A percentile compares a stretch with the other conserved stretches of the same genome.
Evolutionary conservation across 2,797 vertebrate species (phyloP).

Genomic region (Acrossocheilus fasciatus): DNA sequence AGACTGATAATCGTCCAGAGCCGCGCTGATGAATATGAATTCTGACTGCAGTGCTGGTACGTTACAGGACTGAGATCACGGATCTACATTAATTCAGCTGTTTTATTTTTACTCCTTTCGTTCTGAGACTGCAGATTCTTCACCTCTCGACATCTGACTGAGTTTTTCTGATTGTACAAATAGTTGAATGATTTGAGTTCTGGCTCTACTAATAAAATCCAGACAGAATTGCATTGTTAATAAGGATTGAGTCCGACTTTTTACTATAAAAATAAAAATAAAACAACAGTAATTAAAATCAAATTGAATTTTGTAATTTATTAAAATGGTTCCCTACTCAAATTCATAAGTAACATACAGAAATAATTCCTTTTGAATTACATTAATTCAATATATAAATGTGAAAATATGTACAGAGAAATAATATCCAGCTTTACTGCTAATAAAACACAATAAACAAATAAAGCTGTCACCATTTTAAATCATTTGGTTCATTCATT

Average conservation of each 20-base stretch:
- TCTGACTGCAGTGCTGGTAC: conserved; percentile 66
- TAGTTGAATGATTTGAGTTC: conserved; percentile 48
- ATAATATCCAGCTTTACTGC: neutral
- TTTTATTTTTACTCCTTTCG: conserved; percentile 61
- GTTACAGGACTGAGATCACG: conserved; percentile 69
- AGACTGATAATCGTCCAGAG: conserved; percentile 30
- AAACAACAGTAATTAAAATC: neutral
- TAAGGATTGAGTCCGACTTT: neutral
- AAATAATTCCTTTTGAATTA: neutral
- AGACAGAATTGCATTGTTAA: conserved; percentile 13
- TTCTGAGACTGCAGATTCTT: neutral
- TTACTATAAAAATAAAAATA: neutral
- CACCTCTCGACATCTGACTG: neutral
- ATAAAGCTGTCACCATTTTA: neutral
- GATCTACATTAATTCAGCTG: conserved; percentile 72
- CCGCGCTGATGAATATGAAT: neutral
- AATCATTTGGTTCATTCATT: neutral
- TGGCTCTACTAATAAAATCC: conserved; percentile 54
- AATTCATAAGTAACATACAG: neutral
- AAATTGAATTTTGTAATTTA: conserved; percentile 7
- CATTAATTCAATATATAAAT: conserved; percentile 13
- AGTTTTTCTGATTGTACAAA: conserved; percentile 76
- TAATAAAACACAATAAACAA: conserved; percentile 1
- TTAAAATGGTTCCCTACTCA: neutral
- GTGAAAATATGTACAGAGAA: conserved; percentile 12